These are phyloP conservation scores for Tetragonula carbonaria DNA, from an alignment of 2,888 invertebrate genomes.

Conservation along the genomic window DNA sequence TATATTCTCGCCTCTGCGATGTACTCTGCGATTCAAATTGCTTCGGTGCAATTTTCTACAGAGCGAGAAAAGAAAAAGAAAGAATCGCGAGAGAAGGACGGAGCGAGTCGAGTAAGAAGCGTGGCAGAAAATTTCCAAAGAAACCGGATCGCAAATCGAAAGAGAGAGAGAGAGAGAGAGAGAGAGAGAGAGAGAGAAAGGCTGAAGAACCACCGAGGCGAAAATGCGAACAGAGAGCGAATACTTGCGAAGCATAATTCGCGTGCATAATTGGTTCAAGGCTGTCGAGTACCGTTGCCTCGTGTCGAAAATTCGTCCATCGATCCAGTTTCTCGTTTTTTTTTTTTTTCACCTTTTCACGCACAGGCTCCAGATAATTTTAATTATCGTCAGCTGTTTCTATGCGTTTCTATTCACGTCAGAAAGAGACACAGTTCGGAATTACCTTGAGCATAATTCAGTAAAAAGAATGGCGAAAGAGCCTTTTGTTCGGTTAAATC, in stretches of 20 bases:
- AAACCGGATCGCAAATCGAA: not conserved
- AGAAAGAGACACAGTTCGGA: not conserved
- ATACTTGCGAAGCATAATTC: constrained; percentile 63
- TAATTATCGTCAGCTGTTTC: constrained; percentile 39
- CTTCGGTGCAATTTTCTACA: not conserved
- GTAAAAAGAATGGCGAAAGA: not conserved
- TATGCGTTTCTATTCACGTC: constrained; percentile 11
- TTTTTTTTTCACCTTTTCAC: constrained; percentile 3
- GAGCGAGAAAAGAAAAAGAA: not conserved
- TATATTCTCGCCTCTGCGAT: not conserved
- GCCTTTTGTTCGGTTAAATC: constrained; percentile 18
- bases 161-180: too few species aligned
- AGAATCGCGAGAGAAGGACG: not conserved
- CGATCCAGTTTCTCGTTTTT: constrained; percentile 16
- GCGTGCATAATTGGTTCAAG: constrained; percentile 71
- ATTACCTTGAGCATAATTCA: not conserved
- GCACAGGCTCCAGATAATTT: constrained; percentile 6
- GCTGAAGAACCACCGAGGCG: constrained; percentile 19
- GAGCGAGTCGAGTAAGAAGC: not conserved
- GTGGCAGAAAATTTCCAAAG: constrained; percentile 27
- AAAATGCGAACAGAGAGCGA: constrained; percentile 49
- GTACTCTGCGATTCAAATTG: not conserved
- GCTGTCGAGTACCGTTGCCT: constrained; percentile 67
- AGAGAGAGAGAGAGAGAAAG: not conserved
- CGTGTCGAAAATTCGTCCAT: constrained; percentile 13